Percentiles rank a stretch among this genome's conserved stretches.
phyloP scores from a whole-genome alignment of 2,797 vertebrate genomes.

The Melanotaenia parkinsoni region DNA sequence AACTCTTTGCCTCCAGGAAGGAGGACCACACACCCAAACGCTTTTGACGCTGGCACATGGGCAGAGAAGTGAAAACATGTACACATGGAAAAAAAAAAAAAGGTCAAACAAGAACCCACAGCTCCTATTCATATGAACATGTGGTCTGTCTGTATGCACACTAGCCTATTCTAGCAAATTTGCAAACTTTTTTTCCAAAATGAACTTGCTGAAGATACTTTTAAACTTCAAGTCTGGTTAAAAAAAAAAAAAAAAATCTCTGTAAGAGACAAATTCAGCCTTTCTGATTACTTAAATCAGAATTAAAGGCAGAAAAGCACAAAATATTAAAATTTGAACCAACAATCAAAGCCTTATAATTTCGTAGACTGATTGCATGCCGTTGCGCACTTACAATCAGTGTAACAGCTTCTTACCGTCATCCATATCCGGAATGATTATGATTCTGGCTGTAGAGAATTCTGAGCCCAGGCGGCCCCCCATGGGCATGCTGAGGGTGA shows the following conservation, averaged over 20 bases:
- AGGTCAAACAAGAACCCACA: background rate
- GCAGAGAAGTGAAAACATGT: constrained; percentile 50
- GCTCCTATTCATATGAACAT: constrained; percentile 20
- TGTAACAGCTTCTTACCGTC: constrained; percentile 87
- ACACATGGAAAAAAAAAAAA: constrained; percentile 9
- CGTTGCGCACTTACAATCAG: constrained; percentile 19
- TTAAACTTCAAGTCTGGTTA: constrained; percentile 9
- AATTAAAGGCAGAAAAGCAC: constrained; percentile 11
- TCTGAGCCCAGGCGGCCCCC: constrained; percentile 88
- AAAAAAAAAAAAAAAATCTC: constrained; percentile 1
- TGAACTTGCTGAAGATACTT: background rate
- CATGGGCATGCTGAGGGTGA: constrained; percentile 93
- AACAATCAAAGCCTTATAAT: constrained; percentile 31
- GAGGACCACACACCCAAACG: constrained; percentile 47
- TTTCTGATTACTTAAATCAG: constrained; percentile 22
- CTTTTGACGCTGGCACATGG: constrained; percentile 26
- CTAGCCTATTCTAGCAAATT: constrained; percentile 8
- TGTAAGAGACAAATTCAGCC: background rate
- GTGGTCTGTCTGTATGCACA: constrained; percentile 28
- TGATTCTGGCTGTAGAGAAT: constrained; percentile 84
- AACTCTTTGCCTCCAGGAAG: constrained; percentile 66
- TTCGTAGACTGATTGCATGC: constrained; percentile 27
- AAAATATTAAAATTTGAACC: constrained; percentile 16
- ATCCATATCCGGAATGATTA: constrained; percentile 89
- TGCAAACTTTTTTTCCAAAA: background rate